Percentiles rank a stretch among this genome's conserved stretches.
Evolutionary conservation across 2,888 invertebrate species (phyloP).

Genomic region (Selenia dentaria): DNA sequence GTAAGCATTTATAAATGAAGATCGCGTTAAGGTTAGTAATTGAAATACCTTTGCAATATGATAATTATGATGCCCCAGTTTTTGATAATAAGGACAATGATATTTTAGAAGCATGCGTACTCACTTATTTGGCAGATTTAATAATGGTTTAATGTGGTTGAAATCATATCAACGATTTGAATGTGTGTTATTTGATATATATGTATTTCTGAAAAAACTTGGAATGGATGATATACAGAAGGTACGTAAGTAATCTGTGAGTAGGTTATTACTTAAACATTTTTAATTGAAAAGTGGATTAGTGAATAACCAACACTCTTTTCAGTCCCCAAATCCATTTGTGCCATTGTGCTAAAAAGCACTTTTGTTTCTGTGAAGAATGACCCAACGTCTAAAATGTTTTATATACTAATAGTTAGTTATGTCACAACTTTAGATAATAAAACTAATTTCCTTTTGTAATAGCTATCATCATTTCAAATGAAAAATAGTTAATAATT

Average conservation of each 20-base stretch:
- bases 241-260: conserved; percentile 1
- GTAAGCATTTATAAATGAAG: too few species aligned
- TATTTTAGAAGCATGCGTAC: not conserved
- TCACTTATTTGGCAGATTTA: too few species aligned
- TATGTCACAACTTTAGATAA: too few species aligned
- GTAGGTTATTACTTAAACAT: conserved; percentile 1
- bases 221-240: conserved; percentile 3
- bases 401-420: too few species aligned
- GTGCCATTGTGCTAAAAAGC: conserved; percentile 35
- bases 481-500: conserved; percentile 9
- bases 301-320: conserved; percentile 14
- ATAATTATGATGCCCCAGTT: too few species aligned
- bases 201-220: conserved; percentile 10
- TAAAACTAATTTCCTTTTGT: conserved; percentile 11
- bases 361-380: conserved; percentile 22
- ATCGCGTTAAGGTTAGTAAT: too few species aligned
- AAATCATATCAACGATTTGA: conserved; percentile 23
- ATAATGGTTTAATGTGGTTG: not conserved
- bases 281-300: not conserved
- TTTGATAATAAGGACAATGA: too few species aligned
- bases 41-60: too few species aligned
- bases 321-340: conserved; percentile 27
- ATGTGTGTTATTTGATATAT: conserved; percentile 8
- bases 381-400: conserved; percentile 14
- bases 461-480: conserved; percentile 13